Base-by-base conservation (phyloP, 2,113 vertebrate genomes). In the Tupaia chinensis region DNA sequence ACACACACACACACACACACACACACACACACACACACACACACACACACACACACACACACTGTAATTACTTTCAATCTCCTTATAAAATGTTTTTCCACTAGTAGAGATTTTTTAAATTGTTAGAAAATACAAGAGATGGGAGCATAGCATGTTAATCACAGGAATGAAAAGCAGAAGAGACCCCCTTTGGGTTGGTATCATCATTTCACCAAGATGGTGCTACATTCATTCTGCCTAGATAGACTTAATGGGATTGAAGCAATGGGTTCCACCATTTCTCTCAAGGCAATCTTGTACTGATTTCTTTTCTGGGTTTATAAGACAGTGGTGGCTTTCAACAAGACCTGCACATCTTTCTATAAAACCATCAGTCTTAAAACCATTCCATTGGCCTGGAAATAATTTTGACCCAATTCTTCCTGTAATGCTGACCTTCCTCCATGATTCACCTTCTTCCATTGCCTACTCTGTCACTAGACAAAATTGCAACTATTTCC, bases 21-120 rank as follows among this genome's bases (percentile, higher is more conserved):
- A 0, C 8, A 1, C 54, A 4, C 44, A 7, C 63, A 4, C 34
- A 7, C 63, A 78, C 70, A 72, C 65, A 0, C 8, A 1, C 54
- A 44, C 10, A 69, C 91, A 4, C 44, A 7, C 63, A 78, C 70
- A 72, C 65, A 0, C 8, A 1, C 54, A 44, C 7, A 61, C 27
- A 68, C 79, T 87, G 34, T 97, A 96, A 96, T 94, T 95, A 86
- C 95, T 92, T 87, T 94, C 86, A 97, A 25, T 96, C 95, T 94
- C 74, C 92, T 97, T 1, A 25, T 95, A 97, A 97, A 92, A 56
- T n/a, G 25, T 89, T 9, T 97, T 93, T 87, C 9, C 80, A 44
- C 63, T 87, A 66, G 77, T 6, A 86, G 79, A 97, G 95, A 91
- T 87, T 72, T 68, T 32, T 7, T 15, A 65, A 94, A 97, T 84